Conservation (phyloP, 1,140 invertebrate genomes). For the Conus ventricosus region DNA sequence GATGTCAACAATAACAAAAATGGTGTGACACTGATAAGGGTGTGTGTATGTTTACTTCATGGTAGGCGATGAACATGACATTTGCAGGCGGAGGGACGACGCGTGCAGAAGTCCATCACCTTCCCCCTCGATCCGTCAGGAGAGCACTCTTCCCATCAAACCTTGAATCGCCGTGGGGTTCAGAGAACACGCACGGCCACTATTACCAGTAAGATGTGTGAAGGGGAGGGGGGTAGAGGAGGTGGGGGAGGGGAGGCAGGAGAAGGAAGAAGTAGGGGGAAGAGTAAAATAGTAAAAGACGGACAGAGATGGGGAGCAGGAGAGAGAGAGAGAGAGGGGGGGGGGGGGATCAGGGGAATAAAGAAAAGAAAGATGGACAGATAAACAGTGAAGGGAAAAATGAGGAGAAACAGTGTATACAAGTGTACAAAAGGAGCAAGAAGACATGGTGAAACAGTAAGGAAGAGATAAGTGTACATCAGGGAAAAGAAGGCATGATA, state of each 20-base stretch:
- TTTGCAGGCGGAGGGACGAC: constrained; percentile 42
- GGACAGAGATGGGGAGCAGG: not conserved
- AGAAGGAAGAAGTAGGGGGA: not conserved
- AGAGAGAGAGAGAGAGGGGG: not conserved
- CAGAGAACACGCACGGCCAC: constrained; percentile 16
- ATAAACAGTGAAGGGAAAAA: too few relatives aligned
- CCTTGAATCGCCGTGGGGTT: not conserved
- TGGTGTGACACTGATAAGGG: too few relatives aligned
- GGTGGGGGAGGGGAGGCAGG: not conserved
- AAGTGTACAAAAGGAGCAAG: too few relatives aligned
- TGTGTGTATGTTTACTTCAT: too few relatives aligned
- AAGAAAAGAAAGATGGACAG: too few relatives aligned
- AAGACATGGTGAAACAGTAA: too few relatives aligned
- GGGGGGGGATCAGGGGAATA: too few relatives aligned
- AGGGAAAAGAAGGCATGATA: too few relatives aligned
- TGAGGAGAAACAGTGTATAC: too few relatives aligned
- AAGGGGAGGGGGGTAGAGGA: not conserved
- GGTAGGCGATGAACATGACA: too few relatives aligned
- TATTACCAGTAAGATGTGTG: constrained; percentile 37
- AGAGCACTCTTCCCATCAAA: constrained; percentile 25
- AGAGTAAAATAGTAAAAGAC: not conserved
- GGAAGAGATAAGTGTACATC: too few relatives aligned
- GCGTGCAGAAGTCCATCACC: constrained; percentile 45
- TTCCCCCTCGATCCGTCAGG: constrained; percentile 49
- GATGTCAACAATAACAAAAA: too few relatives aligned